Evolutionary conservation across 2,797 vertebrate species (phyloP).

Genomic region (Neopelma chrysocephalum): DNA sequence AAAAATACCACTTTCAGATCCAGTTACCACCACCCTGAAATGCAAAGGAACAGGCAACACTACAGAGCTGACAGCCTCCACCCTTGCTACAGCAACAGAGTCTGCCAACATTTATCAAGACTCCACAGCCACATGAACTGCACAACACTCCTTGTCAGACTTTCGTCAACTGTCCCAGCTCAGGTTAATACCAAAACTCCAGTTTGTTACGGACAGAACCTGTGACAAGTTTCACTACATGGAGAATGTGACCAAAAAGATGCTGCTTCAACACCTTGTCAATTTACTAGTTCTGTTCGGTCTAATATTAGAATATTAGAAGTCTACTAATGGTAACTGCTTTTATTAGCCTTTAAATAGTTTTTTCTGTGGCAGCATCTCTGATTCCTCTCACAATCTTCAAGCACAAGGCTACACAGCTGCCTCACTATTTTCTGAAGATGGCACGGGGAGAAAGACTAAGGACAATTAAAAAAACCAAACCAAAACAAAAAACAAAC

Average conservation of each 20-base stretch:
- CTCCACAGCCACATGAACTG: not conserved
- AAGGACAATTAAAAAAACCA: not conserved
- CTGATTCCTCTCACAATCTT: not conserved
- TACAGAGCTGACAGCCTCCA: not conserved
- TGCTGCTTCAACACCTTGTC: not conserved
- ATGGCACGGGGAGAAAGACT: not conserved
- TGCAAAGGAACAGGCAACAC: not conserved
- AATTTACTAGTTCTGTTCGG: not conserved
- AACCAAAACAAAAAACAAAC: not conserved
- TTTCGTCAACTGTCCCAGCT: not conserved
- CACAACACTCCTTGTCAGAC: not conserved
- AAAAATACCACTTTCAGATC: not conserved
- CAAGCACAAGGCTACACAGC: not conserved
- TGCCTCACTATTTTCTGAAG: not conserved
- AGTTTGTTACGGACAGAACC: not conserved
- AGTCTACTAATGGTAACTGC: not conserved
- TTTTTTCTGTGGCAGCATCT: not conserved
- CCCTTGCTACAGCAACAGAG: not conserved
- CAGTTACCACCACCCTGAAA: not conserved
- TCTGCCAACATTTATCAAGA: conserved; percentile 12
- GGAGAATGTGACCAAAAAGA: not conserved
- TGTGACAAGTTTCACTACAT: not conserved
- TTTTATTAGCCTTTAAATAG: not conserved
- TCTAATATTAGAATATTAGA: not conserved
- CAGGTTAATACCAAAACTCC: not conserved